phyloP scores from a whole-genome alignment of 2,888 invertebrate species.

The Papilio demoleus region DNA sequence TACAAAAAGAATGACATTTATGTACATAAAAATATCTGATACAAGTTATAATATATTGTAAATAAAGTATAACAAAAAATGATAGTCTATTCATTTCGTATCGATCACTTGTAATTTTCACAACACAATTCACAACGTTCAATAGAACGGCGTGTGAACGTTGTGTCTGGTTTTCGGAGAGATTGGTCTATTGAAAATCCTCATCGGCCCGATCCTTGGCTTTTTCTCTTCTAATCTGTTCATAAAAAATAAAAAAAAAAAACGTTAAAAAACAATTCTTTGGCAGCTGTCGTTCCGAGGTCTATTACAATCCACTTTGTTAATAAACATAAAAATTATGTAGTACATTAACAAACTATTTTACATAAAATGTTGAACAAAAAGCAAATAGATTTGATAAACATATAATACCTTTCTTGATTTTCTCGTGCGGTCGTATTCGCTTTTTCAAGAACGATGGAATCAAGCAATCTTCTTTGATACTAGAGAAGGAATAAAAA shows the following conservation, averaged over 20 bases:
- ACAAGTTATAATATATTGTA: slow-evolving; percentile 35
- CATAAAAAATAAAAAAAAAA: neutral
- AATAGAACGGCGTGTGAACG: slow-evolving; percentile 24
- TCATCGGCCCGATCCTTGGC: slow-evolving; percentile 6
- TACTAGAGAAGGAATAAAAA: slow-evolving; percentile 56
- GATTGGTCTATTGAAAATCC: slow-evolving; percentile 12
- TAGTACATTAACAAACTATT: too few relatives aligned
- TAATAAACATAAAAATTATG: too few relatives aligned
- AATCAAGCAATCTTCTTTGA: slow-evolving; percentile 67
- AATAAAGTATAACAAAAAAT: slow-evolving; percentile 23
- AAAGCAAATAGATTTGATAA: neutral
- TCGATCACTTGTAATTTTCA: slow-evolving; percentile 25
- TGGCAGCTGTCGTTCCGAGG: neutral
- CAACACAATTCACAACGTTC: slow-evolving; percentile 7
- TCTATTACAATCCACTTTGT: neutral
- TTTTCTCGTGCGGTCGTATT: slow-evolving; percentile 19
- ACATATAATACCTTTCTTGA: slow-evolving; percentile 25
- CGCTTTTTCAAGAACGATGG: slow-evolving; percentile 49
- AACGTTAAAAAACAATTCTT: neutral
- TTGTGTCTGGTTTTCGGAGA: slow-evolving; percentile 35
- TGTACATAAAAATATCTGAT: slow-evolving; percentile 30
- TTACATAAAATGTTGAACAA: too few relatives aligned
- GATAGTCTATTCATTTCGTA: slow-evolving; percentile 15
- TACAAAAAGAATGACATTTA: slow-evolving; percentile 13
- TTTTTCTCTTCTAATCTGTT: slow-evolving; percentile 27